Evolutionary conservation across 1,140 invertebrate species (phyloP).

Genomic region (Bursaphelenchus mucronatus): DNA sequence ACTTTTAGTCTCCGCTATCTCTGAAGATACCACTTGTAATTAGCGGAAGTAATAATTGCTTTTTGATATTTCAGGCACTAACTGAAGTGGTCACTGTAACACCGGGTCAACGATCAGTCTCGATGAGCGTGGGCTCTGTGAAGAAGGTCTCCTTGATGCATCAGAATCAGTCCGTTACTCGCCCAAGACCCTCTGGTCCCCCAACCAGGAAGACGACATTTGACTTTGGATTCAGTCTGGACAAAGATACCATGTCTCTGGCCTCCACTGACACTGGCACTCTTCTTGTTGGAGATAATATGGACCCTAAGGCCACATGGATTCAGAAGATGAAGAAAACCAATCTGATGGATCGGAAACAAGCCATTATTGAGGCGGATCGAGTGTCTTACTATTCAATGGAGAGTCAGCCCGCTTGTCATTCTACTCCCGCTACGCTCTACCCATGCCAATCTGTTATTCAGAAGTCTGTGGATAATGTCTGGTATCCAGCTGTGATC

Average conservation of each 20-base stretch:
- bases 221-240: background rate
- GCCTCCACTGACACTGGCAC: conserved; percentile 1
- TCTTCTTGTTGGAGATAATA: background rate
- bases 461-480: conserved; percentile 24
- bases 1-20: background rate
- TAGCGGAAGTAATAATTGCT: background rate
- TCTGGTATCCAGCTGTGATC: conserved; percentile 53
- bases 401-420: background rate
- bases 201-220: conserved; percentile 11
- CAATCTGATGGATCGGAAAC: conserved; percentile 16
- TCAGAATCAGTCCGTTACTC: background rate
- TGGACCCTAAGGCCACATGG: conserved; percentile 7
- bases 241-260: conserved; percentile 11
- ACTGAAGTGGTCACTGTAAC: background rate
- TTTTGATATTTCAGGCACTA: conserved; percentile 1
- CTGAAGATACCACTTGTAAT: no score
- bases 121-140: conserved; percentile 5
- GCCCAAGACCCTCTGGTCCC: conserved; percentile 2
- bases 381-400: conserved; percentile 14
- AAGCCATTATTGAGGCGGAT: conserved; percentile 16
- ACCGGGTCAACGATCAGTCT: conserved; percentile 11
- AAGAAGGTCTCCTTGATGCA: conserved; percentile 1
- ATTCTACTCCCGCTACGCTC: background rate
- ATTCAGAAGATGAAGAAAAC: conserved; percentile 21
- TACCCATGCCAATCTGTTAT: conserved; percentile 5